Evolutionary conservation across 2,888 invertebrate genomes (phyloP).

Genomic region (Brachyptera risi): DNA sequence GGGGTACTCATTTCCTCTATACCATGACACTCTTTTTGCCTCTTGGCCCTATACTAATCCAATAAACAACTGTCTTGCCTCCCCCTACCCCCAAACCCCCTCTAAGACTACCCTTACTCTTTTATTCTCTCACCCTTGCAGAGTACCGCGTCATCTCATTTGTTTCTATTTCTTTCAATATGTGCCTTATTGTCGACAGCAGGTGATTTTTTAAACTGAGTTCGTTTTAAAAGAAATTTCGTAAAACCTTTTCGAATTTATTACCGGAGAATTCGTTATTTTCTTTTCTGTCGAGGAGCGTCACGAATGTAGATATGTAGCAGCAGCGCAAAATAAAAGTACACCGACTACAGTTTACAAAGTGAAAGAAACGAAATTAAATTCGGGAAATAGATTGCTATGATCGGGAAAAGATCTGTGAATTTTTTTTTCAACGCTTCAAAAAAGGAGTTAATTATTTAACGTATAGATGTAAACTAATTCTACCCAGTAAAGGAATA

Average conservation of each 20-base stretch:
- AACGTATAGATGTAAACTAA: background rate
- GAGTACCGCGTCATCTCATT: conserved; percentile 16
- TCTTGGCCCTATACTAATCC: conserved; percentile 23
- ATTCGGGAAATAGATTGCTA: conserved; percentile 4
- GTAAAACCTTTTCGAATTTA: background rate
- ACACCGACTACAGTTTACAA: background rate
- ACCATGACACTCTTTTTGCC: conserved; percentile 14
- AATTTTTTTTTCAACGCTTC: background rate
- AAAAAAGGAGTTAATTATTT: conserved; percentile 3
- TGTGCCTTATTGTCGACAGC: conserved; percentile 1
- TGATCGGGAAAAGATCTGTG: background rate
- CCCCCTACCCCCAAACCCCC: background rate
- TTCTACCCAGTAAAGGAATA: no score
- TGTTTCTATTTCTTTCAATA: conserved; percentile 27
- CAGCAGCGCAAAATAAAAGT: no score
- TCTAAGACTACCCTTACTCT: background rate
- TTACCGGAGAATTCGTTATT: no score
- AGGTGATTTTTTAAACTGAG: conserved; percentile 17
- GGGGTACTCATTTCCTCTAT: conserved; percentile 26
- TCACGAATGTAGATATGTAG: no score
- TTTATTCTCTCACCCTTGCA: conserved; percentile 7
- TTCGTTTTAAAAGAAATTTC: no score
- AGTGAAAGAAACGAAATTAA: conserved; percentile 13
- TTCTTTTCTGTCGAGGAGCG: no score
- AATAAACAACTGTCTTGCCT: conserved; percentile 25